These are phyloP conservation scores for Clarias macrocephalus DNA, from an alignment of 2,113 vertebrate species.

Conservation along the genomic window DNA sequence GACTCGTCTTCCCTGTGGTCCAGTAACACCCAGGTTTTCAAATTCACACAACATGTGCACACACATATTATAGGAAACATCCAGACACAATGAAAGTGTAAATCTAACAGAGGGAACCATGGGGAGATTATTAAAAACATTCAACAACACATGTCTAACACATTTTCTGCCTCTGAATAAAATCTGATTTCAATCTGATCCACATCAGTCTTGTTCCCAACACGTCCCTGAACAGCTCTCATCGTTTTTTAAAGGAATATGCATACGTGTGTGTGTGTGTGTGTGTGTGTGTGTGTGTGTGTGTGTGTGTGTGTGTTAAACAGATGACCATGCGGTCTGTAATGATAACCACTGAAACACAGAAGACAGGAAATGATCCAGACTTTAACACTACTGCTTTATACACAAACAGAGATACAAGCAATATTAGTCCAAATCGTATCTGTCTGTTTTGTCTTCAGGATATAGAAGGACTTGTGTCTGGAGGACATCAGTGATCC, in stretches of 20 bases:
- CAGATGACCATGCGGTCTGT: not conserved
- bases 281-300: not conserved
- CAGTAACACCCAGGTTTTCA: slow-evolving; percentile 14
- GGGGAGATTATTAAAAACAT: not conserved
- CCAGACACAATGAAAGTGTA: not conserved
- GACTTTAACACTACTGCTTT: not conserved
- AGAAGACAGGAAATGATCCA: not conserved
- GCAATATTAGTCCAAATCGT: not conserved
- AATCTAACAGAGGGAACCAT: not conserved
- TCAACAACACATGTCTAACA: not conserved
- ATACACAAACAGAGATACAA: not conserved
- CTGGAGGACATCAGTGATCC: not conserved
- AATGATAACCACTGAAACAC: not conserved
- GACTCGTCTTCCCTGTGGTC: not conserved
- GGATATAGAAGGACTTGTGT: not conserved
- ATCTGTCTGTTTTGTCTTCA: not conserved
- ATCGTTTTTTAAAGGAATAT: not conserved
- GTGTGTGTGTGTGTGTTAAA: not conserved
- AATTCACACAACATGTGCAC: slow-evolving; percentile 41
- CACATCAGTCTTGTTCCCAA: slow-evolving; percentile 43
- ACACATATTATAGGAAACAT: not conserved
- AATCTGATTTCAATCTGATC: slow-evolving; percentile 52
- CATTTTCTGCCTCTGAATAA: not conserved
- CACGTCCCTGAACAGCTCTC: slow-evolving; percentile 8
- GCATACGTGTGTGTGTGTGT: not conserved